Percentiles rank a stretch among this genome's conserved stretches.
These are phyloP conservation scores for Aleiodes testaceus DNA, from an alignment of 2,888 invertebrate species.

Conservation along the genomic window DNA sequence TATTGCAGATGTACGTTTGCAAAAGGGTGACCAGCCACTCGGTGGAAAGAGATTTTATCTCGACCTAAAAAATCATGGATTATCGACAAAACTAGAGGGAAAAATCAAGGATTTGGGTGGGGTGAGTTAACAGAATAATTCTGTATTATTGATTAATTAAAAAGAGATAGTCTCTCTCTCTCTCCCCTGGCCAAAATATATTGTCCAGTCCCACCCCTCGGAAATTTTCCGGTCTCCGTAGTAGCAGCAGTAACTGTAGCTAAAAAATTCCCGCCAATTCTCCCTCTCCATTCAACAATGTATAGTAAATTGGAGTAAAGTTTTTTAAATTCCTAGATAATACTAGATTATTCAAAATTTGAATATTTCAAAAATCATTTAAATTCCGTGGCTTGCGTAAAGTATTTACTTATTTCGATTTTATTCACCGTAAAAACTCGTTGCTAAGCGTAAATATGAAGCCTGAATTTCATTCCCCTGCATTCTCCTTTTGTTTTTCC, in stretches of 20 bases:
- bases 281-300: too few relatives aligned
- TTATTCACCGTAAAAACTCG: too few relatives aligned
- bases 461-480: too few relatives aligned
- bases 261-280: slow-evolving; percentile 14
- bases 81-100: slow-evolving; percentile 79
- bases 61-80: slow-evolving; percentile 82
- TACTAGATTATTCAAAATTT: too few relatives aligned
- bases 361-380: too few relatives aligned
- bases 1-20: slow-evolving; percentile 63
- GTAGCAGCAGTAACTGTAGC: too few relatives aligned
- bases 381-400: too few relatives aligned
- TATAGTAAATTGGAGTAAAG: too few relatives aligned
- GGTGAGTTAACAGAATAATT: slow-evolving; percentile 74
- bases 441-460: too few relatives aligned
- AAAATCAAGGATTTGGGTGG: slow-evolving; percentile 83
- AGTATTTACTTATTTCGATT: too few relatives aligned
- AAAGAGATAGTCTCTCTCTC: neutral
- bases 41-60: slow-evolving; percentile 83
- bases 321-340: too few relatives aligned
- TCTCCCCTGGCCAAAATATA: neutral
- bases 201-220: slow-evolving; percentile 31
- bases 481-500: neutral
- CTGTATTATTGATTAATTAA: slow-evolving; percentile 12
- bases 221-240: too few relatives aligned
- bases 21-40: slow-evolving; percentile 76